Evolutionary conservation across 2,888 invertebrate genomes (phyloP).

Genomic region (Antheraea assamensis): DNA sequence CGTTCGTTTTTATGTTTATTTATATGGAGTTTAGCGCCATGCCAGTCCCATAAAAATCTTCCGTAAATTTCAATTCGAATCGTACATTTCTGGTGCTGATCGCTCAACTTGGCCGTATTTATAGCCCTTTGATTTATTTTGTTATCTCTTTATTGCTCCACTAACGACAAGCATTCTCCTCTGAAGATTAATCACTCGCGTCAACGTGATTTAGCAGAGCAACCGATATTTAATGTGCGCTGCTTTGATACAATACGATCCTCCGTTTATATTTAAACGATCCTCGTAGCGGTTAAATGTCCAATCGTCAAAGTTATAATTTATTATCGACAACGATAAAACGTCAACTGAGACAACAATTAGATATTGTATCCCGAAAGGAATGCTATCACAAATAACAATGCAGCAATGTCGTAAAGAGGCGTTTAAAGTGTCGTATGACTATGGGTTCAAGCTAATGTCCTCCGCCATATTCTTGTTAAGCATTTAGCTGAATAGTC

Average conservation of each 20-base stretch:
- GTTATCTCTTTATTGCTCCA: slow-evolving; percentile 79
- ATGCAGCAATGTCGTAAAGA: slow-evolving; percentile 36
- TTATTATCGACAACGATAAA: slow-evolving; percentile 47
- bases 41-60: slow-evolving; percentile 67
- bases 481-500: slow-evolving; percentile 38
- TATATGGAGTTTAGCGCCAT: slow-evolving; percentile 65
- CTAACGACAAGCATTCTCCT: slow-evolving; percentile 80
- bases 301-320: slow-evolving; percentile 59
- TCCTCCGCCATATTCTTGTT: slow-evolving; percentile 41
- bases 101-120: slow-evolving; percentile 76
- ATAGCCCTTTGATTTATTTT: slow-evolving; percentile 81
- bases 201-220: slow-evolving; percentile 81
- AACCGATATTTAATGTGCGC: slow-evolving; percentile 78
- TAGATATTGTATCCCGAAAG: slow-evolving; percentile 43
- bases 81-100: slow-evolving; percentile 74
- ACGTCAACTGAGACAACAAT: slow-evolving; percentile 42
- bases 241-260: slow-evolving; percentile 75
- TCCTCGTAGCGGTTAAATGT: slow-evolving; percentile 63
- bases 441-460: slow-evolving; percentile 41
- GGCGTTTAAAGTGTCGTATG: slow-evolving; percentile 30
- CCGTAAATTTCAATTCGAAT: slow-evolving; percentile 70
- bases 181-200: slow-evolving; percentile 78
- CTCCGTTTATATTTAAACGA: slow-evolving; percentile 71
- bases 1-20: slow-evolving; percentile 71
- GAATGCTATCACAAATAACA: slow-evolving; percentile 36